Evolutionary conservation across 2,797 vertebrate genomes (phyloP), one percentile per base, ranked within the genome.

Genomic region (Allobates femoralis): DNA sequence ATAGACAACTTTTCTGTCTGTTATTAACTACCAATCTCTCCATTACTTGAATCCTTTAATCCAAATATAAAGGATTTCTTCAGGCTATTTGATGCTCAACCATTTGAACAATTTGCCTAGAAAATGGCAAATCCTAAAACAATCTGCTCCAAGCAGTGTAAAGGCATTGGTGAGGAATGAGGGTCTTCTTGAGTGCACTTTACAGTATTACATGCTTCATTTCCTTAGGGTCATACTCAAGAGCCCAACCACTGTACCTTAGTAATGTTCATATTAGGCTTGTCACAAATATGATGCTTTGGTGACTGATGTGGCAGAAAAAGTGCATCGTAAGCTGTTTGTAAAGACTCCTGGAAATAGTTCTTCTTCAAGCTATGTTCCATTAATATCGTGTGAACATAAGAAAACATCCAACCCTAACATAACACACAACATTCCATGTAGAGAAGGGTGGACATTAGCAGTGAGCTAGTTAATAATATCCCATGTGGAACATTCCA

Each of bases 61-160:
- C 81, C 86, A 50, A 64, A 64, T 53, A 84, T 84, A 85, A 87
- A 85, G 28, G 64, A 78, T 83, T 87, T 71, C 50, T 82, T 86
- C 60, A 60, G 60, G 64, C 74, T 83, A 79, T 30, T 21, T 60
- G 32, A 75, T 84, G 86, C 51, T 84, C 77, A 87, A 76, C 82
- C 86, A 87, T 84, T 84, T 81, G 86, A 64, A 84, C 82, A 87
- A 84, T 80, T 73, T 80, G 71, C 82, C 64, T 18, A 84, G 76
- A 50, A 80, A 84, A 85, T 84, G 77, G 82, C 50, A 85, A 87
- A 87, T 84, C 69, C 82, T 87, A 87, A 87, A 87, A 80, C 82
- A 87, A 87, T 84, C 82, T 87, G 86, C 86, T 87, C 69, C 12
- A 18, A 87, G 86, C 82, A 84, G 46, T 79, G 51, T 56, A 87